Evolutionary conservation across 2,113 vertebrate genomes (phyloP), one percentile per base, ranked within the genome.

Genomic region (Macquaria ambigua): DNA sequence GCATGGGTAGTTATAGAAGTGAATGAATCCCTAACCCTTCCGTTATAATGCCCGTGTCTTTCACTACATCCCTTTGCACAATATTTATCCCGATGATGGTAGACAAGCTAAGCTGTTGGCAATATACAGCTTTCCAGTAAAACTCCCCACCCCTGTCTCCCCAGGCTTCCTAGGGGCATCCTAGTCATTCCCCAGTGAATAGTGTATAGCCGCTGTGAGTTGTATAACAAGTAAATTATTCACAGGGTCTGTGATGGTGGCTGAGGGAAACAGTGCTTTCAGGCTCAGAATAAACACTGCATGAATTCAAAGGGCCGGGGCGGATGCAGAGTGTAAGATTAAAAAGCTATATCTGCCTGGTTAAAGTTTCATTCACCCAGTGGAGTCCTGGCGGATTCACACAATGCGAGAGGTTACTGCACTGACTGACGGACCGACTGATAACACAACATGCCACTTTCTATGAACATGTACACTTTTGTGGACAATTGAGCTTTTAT

Each of bases 161-260:
- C 46, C 37, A 15, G 58, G 68, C 76, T 79, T 86, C 81, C 86
- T 9, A 4, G 31, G 80, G 76, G 79, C 85, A 79, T 81, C 79
- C 11, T 41, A 8, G 82, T 71, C 64, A 69, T 79, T 87, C 86
- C 74, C 77, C 39, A 0, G 71, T 20, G 79, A 85, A 81, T 58
- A 73, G 46, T 37, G 20, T 39, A 86, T 50, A 73, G 78, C 70
- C 39, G 11, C 70, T 61, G 66, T 64, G 76, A 82, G 80, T 77
- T 91, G 87, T 90, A 92, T 82, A 89, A 88, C 83, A 81, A 64
- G 74, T 95, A 85, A 96, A 95, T 95, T 93, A 96, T 95, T 95
- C 89, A 96, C 77, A 77, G 66, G 25, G 68, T 80, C 83, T 82
- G 74, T n/a, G 10, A 81, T 84, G 88, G 64, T 56, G 71, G 87